phyloP scores from a whole-genome alignment of 2,113 vertebrate genomes.

The Tricholaema leucomelas region DNA sequence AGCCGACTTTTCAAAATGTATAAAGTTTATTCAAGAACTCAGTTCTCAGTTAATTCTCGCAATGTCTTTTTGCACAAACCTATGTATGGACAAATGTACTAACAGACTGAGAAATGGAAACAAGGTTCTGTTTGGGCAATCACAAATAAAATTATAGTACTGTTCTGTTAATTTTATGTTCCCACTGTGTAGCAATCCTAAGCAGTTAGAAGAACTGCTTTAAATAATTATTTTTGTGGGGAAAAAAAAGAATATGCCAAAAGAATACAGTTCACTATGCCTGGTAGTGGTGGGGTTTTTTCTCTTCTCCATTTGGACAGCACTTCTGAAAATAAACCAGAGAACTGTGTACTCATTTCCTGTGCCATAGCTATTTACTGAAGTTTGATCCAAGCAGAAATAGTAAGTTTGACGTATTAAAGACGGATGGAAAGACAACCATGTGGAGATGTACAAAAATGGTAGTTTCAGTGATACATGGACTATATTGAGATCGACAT shows the following conservation, averaged over 20 bases:
- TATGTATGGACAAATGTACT: slow-evolving; percentile 10
- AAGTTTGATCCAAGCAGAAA: neutral
- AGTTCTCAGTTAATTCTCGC: slow-evolving; percentile 27
- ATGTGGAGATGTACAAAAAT: neutral
- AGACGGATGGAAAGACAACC: neutral
- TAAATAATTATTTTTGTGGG: neutral
- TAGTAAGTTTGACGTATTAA: neutral
- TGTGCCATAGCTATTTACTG: neutral
- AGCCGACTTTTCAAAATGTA: slow-evolving; percentile 41
- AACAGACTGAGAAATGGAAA: neutral
- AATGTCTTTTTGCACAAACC: slow-evolving; percentile 29
- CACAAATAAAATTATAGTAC: neutral
- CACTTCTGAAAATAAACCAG: slow-evolving; percentile 17
- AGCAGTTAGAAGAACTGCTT: neutral
- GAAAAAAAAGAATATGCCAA: neutral
- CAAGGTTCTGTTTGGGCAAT: neutral
- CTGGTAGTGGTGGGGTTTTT: neutral
- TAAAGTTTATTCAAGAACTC: slow-evolving; percentile 63
- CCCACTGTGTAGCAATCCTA: neutral
- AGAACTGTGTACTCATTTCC: neutral
- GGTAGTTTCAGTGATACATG: neutral
- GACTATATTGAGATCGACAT: neutral
- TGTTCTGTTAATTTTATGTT: neutral
- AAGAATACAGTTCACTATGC: neutral
- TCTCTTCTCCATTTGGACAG: neutral